Base-by-base conservation (phyloP, 2,113 vertebrate species). In the Haliaeetus leucogaster region DNA sequence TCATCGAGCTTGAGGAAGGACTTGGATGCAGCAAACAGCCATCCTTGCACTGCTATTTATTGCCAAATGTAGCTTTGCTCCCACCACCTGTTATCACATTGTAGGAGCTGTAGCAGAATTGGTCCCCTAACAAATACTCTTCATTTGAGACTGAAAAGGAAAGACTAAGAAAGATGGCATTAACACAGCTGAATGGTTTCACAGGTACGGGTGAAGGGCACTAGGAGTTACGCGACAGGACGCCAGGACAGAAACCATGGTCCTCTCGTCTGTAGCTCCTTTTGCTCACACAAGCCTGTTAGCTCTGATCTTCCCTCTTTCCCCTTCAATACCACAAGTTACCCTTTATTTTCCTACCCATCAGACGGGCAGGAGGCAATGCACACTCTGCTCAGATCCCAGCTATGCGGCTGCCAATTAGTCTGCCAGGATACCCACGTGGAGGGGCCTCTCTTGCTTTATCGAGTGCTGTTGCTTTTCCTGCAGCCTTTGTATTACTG, bases 361-460 rank as follows among this genome's bases (percentile, higher is more conserved):
- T 25, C 56, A 66, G 73, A 77, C 4, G 66, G 85, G 58, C 66
- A 73, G 50, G n/a, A 52, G 67, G 42, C 52, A 76, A 34, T 0
- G 2, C 40, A 43, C 0, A 0, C 25, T 70, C 42, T 30, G 58
- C 86, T 55, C 0, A 0, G 21, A 80, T 32, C 71, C 68, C 55
- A 47, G 45, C 71, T 53, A 45, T 1, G 9, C 0, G 1, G 76
- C 67, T 92, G 80, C 67, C 76, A 89, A 42, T 86, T 32, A 95
- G 55, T 47, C 80, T 30, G 67, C 66, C 82, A 68, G 30, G 48
- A 56, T 62, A 80, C 27, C 48, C 68, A 71, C 0, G 0, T 14
- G 27, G 15, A 92, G 34, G 17, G 68, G 53, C 45, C 76, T 38
- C 80, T 50, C 40, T 13, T 18, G 62, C 71, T 90, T 89, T 66